Percentiles rank a stretch among this genome's conserved stretches.
phyloP scores from a whole-genome alignment of 2,888 invertebrate species.

The Synergus umbraculus region DNA sequence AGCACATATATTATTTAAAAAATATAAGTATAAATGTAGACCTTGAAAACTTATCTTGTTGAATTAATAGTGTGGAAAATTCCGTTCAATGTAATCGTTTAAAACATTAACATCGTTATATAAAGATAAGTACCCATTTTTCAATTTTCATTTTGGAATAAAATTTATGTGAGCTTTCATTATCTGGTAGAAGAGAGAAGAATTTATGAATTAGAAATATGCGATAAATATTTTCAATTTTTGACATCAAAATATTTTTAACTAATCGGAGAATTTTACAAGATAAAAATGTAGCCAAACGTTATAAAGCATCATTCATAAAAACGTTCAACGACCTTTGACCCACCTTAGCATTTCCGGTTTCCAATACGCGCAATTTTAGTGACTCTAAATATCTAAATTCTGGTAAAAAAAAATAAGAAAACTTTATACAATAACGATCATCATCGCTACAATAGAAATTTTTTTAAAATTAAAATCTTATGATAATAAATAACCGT shows the following conservation, averaged over 20 bases:
- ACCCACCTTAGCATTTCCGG: not conserved
- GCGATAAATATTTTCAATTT: not conserved
- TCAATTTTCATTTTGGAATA: not conserved
- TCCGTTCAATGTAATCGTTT: not conserved
- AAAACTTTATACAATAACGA: not conserved
- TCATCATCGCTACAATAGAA: no score
- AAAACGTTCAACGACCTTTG: conserved; percentile 15
- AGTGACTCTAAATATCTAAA: not conserved
- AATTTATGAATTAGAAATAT: not conserved
- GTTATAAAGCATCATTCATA: not conserved
- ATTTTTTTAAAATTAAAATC: no score
- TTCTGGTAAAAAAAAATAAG: not conserved
- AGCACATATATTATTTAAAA: not conserved
- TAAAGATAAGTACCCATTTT: not conserved
- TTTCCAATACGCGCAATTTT: not conserved
- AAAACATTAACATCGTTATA: not conserved
- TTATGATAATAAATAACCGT: no score
- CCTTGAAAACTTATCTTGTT: not conserved
- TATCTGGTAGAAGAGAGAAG: not conserved
- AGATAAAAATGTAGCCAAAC: not conserved
- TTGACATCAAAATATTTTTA: not conserved
- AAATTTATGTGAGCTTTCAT: not conserved
- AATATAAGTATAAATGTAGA: not conserved
- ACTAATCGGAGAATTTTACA: not conserved
- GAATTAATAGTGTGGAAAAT: not conserved